A percentile compares a stretch with the other conserved stretches of the same genome.
Evolutionary conservation across 2,113 vertebrate species (phyloP).

Genomic region (Psilopogon haemacephalus): DNA sequence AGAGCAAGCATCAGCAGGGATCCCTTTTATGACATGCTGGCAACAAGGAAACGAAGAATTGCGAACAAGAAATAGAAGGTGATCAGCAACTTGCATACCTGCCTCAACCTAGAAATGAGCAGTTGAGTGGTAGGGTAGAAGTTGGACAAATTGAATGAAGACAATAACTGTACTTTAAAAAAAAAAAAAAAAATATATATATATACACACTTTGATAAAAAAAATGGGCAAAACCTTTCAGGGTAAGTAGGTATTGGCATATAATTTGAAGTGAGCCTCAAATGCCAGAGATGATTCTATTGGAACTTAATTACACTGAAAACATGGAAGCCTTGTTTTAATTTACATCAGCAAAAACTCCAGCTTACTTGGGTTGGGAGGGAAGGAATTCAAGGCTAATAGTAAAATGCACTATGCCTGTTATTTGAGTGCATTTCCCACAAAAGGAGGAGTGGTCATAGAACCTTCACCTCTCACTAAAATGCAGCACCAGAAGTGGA

Average conservation of each 20-base stretch:
- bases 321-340: conserved; percentile 14
- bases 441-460: not conserved
- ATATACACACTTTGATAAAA: not conserved
- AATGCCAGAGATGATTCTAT: not conserved
- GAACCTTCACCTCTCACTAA: not conserved
- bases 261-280: not conserved
- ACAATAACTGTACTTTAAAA: not conserved
- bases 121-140: not conserved
- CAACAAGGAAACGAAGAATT: conserved; percentile 94
- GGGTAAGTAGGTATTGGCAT: not conserved
- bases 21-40: conserved; percentile 98
- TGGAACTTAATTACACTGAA: not conserved
- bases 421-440: not conserved
- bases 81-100: not conserved
- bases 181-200: too few species aligned
- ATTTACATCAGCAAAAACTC: not conserved
- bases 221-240: conserved; percentile 6
- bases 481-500: not conserved
- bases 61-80: conserved; percentile 91
- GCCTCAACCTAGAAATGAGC: not conserved
- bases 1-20: conserved; percentile 98
- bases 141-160: conserved; percentile 2
- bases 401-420: not conserved
- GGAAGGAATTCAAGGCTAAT: not conserved
- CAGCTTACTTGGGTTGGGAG: not conserved